Conservation (phyloP, 1,140 invertebrate species). For the Lepidurus apus region DNA sequence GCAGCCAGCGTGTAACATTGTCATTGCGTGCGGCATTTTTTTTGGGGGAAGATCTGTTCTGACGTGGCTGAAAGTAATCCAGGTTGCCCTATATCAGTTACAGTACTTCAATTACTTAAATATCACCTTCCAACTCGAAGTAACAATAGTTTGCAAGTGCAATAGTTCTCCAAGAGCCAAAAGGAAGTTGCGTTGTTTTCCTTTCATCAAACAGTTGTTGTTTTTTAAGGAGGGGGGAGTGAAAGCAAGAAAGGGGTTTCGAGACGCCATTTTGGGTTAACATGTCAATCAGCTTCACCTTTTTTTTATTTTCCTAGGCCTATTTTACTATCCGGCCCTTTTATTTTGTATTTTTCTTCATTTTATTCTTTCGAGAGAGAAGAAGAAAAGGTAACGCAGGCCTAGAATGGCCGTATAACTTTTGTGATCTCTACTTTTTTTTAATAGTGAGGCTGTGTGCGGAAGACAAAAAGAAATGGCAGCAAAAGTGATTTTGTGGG, state of each 20-base stretch:
- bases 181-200: too few relatives aligned
- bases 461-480: slow-evolving; percentile 10
- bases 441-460: background rate
- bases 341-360: background rate
- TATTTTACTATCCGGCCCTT: too few relatives aligned
- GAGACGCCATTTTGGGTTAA: too few relatives aligned
- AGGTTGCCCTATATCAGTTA: background rate
- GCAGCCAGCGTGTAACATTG: background rate
- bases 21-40: background rate
- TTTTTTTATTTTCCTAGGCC: too few relatives aligned
- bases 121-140: too few relatives aligned
- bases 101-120: too few relatives aligned
- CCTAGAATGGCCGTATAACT: background rate
- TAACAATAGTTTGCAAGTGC: too few relatives aligned
- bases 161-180: too few relatives aligned
- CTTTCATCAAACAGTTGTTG: too few relatives aligned
- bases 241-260: too few relatives aligned
- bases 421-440: background rate
- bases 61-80: slow-evolving; percentile 8
- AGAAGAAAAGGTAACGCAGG: background rate
- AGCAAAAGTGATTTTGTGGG: background rate
- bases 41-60: background rate
- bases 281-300: too few relatives aligned
- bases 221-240: too few relatives aligned
- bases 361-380: background rate